phyloP scores from a whole-genome alignment of 2,888 invertebrate genomes.

The Lacanobia wlatinum region DNA sequence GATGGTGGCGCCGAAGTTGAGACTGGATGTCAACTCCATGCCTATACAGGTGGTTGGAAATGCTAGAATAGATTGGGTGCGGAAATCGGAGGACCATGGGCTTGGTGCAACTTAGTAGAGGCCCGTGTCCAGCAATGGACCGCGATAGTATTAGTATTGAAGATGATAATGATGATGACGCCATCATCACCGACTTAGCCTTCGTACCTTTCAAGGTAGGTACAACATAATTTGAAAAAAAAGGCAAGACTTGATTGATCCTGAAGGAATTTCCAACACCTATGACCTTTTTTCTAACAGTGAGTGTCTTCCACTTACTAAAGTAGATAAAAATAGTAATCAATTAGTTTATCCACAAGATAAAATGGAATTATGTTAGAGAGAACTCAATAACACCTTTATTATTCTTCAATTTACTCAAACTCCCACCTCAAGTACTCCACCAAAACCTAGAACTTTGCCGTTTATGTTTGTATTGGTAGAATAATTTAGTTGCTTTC shows the following conservation, averaged over 20 bases:
- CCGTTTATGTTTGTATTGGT: conserved; percentile 45
- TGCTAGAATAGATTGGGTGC: too few species aligned
- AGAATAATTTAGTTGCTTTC: conserved; percentile 50
- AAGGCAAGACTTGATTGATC: not conserved
- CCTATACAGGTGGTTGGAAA: too few species aligned
- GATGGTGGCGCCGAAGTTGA: too few species aligned
- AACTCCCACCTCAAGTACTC: conserved; percentile 22
- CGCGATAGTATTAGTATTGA: too few species aligned
- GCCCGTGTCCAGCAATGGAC: too few species aligned
- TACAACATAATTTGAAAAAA: not conserved
- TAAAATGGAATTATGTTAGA: not conserved
- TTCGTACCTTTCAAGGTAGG: not conserved
- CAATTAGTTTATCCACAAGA: not conserved
- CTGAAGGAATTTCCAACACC: not conserved
- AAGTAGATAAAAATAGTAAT: conserved; percentile 4
- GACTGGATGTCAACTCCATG: too few species aligned
- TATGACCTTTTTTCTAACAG: not conserved
- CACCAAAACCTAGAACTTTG: conserved; percentile 31
- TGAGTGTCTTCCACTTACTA: not conserved
- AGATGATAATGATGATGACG: not conserved
- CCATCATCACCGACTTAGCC: not conserved
- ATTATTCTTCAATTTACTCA: conserved; percentile 33
- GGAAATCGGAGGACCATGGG: too few species aligned
- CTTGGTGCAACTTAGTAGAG: too few species aligned
- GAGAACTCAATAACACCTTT: conserved; percentile 5